Evolutionary conservation across 2,888 invertebrate species (phyloP).

Genomic region (Meliscaeva auricollis): DNA sequence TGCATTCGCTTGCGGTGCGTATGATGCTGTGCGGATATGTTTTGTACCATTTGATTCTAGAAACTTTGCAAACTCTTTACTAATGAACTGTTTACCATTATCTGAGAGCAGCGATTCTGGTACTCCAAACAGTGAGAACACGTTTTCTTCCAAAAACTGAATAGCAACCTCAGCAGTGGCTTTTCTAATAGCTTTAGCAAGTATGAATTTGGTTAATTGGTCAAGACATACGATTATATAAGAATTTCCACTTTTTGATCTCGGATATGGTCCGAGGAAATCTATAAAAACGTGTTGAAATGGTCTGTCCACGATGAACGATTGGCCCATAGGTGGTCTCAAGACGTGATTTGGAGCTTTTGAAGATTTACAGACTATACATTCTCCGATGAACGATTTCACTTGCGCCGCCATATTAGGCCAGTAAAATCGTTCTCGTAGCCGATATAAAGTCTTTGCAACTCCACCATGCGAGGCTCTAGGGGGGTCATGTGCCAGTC

Average conservation of each 20-base stretch:
- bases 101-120: background rate
- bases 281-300: constrained; percentile 4
- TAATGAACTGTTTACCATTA: constrained; percentile 11
- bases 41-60: background rate
- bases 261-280: background rate
- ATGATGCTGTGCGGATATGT: constrained; percentile 4
- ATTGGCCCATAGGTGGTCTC: constrained; percentile 4
- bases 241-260: constrained; percentile 3
- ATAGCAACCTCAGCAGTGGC: constrained; percentile 1
- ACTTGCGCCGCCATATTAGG: background rate
- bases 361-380: background rate
- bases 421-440: constrained; percentile 7
- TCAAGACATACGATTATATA: background rate
- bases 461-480: constrained; percentile 4
- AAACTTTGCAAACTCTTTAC: constrained; percentile 6
- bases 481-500: constrained; percentile 17
- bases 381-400: constrained; percentile 16
- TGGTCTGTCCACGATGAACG: constrained; percentile 5
- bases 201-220: constrained; percentile 4
- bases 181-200: constrained; percentile 2
- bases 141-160: constrained; percentile 1
- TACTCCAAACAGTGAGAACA: background rate
- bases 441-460: constrained; percentile 9
- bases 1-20: background rate
- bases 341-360: constrained; percentile 5